Evolutionary conservation across 1,140 invertebrate genomes (phyloP).

Genomic region (Sinella curviseta): DNA sequence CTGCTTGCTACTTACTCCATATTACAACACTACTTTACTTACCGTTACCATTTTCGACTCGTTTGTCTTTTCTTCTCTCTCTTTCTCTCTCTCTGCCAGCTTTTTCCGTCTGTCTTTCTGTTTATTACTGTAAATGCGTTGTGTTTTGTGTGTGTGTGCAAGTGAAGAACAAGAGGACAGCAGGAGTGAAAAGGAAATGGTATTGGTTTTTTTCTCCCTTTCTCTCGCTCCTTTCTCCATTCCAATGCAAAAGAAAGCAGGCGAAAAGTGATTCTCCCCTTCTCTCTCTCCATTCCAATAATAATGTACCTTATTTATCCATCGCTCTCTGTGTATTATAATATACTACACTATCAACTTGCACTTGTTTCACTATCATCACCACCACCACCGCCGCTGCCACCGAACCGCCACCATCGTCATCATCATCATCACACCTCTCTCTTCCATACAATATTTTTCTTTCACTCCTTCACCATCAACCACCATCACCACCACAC

Average conservation of each 20-base stretch:
- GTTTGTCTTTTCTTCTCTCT: too few species aligned
- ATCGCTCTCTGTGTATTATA: neutral
- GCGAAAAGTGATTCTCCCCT: neutral
- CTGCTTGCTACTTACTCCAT: too few species aligned
- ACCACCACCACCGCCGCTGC: neutral
- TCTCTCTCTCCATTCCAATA: neutral
- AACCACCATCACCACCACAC: neutral
- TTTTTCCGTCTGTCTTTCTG: neutral
- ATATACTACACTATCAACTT: neutral
- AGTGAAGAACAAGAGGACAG: neutral
- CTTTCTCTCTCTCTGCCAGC: too few species aligned
- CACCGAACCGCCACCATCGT: too few species aligned
- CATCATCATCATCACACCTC: neutral
- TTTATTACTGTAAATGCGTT: neutral
- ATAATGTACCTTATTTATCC: neutral
- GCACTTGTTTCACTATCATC: conserved; percentile 14
- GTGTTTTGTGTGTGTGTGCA: neutral
- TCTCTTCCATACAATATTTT: neutral
- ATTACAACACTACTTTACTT: too few species aligned
- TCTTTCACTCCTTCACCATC: neutral
- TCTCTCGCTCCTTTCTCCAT: neutral
- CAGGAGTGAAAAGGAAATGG: neutral
- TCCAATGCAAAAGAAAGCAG: neutral
- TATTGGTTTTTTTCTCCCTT: neutral
- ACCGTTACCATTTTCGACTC: too few species aligned